Evolutionary conservation across 2,797 vertebrate species (phyloP).

Genomic region (Lepidocolaptes lacrymiger): DNA sequence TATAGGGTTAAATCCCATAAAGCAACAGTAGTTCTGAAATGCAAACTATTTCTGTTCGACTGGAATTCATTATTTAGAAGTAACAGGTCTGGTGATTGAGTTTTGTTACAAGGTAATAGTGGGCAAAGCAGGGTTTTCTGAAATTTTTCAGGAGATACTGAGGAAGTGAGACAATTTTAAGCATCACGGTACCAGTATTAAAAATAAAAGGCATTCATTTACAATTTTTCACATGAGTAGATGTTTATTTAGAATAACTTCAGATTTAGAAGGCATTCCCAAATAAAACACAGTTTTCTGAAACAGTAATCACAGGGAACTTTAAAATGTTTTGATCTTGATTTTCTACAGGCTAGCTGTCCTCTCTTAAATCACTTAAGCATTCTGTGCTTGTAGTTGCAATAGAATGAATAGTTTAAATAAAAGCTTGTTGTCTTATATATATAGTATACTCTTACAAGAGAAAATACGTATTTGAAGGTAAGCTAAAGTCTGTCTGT

Average conservation of each 20-base stretch:
- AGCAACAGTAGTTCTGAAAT: not conserved
- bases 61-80: not conserved
- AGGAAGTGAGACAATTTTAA: not conserved
- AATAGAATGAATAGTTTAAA: not conserved
- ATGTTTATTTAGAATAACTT: not conserved
- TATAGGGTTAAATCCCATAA: not conserved
- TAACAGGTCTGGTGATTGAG: not conserved
- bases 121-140: not conserved
- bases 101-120: not conserved
- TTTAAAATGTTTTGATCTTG: not conserved
- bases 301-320: not conserved
- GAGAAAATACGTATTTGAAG: not conserved
- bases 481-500: not conserved
- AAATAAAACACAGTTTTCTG: not conserved
- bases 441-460: not conserved
- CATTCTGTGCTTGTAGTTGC: not conserved
- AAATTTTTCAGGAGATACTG: not conserved
- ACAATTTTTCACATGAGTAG: not conserved
- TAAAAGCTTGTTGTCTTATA: not conserved
- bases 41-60: not conserved
- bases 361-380: not conserved
- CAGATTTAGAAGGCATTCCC: not conserved
- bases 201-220: not conserved
- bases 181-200: not conserved
- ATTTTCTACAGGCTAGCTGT: not conserved